Evolutionary conservation across 2,888 invertebrate genomes (phyloP).

Genomic region (Tetheella fluctuosa): DNA sequence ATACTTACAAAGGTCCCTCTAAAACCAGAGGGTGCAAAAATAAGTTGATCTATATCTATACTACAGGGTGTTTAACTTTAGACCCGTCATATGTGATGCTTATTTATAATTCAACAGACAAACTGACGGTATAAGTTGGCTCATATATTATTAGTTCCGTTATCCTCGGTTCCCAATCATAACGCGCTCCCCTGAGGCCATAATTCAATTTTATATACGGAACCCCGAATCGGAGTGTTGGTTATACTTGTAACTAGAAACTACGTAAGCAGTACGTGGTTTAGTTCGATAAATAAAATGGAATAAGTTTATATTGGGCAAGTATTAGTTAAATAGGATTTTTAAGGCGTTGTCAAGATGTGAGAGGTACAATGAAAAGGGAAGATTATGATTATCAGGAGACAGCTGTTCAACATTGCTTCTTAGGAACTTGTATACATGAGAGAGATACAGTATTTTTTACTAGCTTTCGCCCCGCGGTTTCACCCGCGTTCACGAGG

Average conservation of each 20-base stretch:
- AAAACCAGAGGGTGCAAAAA: neutral
- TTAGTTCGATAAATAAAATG: too few relatives aligned
- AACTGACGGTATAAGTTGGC: slow-evolving; percentile 8
- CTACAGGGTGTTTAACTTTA: neutral
- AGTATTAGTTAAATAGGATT: too few relatives aligned
- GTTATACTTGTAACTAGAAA: neutral
- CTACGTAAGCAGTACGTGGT: neutral
- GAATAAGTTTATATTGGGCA: too few relatives aligned
- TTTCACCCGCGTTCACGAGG: too few relatives aligned
- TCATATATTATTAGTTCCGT: slow-evolving; percentile 7
- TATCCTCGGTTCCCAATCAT: slow-evolving; percentile 11
- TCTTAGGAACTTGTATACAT: too few relatives aligned
- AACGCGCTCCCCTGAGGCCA: slow-evolving; percentile 4
- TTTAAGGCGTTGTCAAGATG: too few relatives aligned
- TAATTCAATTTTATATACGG: slow-evolving; percentile 12
- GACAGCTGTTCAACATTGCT: too few relatives aligned
- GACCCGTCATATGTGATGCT: neutral
- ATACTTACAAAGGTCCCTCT: neutral
- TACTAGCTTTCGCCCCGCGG: too few relatives aligned
- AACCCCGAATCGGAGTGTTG: neutral
- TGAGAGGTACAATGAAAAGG: too few relatives aligned
- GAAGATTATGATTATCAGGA: too few relatives aligned
- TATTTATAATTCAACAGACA: slow-evolving; percentile 7
- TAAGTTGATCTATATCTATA: neutral
- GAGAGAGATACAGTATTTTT: too few relatives aligned